Evolutionary conservation across 2,888 invertebrate species (phyloP).

Genomic region (Cecidostiba fungosa): DNA sequence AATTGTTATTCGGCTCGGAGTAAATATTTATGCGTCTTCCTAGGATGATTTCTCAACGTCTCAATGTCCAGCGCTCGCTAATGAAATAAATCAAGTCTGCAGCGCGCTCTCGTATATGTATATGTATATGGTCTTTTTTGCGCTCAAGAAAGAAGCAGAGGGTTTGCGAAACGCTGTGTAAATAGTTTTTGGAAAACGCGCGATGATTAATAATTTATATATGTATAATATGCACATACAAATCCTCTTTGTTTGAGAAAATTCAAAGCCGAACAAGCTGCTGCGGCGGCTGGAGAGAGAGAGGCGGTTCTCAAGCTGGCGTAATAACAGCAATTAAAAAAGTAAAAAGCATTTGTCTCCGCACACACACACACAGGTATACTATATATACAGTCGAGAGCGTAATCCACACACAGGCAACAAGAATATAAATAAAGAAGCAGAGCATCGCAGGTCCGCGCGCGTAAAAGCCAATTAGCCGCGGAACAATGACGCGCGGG

Average conservation of each 20-base stretch:
- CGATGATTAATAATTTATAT: background rate
- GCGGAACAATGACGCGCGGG: slow-evolving; percentile 57
- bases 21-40: slow-evolving; percentile 50
- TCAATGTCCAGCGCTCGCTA: background rate
- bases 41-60: slow-evolving; percentile 31
- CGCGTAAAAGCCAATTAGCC: slow-evolving; percentile 63
- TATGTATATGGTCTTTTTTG: too few relatives aligned
- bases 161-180: background rate
- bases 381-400: background rate
- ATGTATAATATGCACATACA: background rate
- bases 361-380: slow-evolving; percentile 11
- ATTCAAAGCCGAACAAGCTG: too few relatives aligned
- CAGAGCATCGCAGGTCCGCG: background rate
- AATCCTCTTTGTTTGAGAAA: background rate
- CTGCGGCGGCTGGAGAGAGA: background rate
- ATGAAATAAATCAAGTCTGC: slow-evolving; percentile 36
- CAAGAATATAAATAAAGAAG: slow-evolving; percentile 9
- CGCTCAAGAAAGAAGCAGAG: background rate
- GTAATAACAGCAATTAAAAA: slow-evolving; percentile 32
- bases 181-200: background rate
- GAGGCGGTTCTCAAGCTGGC: slow-evolving; percentile 16
- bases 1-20: slow-evolving; percentile 51
- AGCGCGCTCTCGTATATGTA: background rate
- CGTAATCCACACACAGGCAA: slow-evolving; percentile 29
- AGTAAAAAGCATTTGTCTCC: slow-evolving; percentile 37